Base-by-base conservation (phyloP, 2,888 invertebrate genomes). In the Ceramica pisi region DNA sequence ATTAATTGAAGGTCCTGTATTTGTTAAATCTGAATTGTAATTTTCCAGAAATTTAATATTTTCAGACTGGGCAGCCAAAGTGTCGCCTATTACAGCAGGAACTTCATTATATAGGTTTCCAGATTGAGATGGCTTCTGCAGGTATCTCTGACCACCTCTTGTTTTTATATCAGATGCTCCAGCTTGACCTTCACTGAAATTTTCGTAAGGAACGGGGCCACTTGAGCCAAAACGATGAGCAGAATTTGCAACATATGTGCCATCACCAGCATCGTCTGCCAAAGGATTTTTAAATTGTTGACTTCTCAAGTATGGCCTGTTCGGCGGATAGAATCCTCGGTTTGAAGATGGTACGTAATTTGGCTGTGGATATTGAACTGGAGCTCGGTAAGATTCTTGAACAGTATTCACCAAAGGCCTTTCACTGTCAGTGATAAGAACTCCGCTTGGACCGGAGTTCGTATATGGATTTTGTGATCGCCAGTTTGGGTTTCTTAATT, bases 401-500 rank as follows among this genome's bases (percentile, higher is more conserved):
- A 62, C 60, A 38, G 55, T 56, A 8, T 51, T 35, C 3, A 72
- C 35, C 16, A 61, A 12, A 31, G 69, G 66, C 3, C 9, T 65
- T 59, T 74, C 51, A 35, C 50, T 14, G 8, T 46, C 53, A 44
- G 59, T 3, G 35, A 59, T 19, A 21, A 10, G 9, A 1, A n/a
- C 65, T 23, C 14, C 14, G 6, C 31, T 69, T 23, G 68, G 21
- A 35, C 2, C 44, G 4, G 64, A 16, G 23, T 51, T 69, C 2
- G 2, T 2, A 50, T 62, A 75, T 44, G 35, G 61, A 63, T 61
- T 78, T n/a, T 67, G 71, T 26, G 56, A 6, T 21, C 26, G 57
- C 80, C 76, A 60, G 35, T 72, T 70, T 48, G 69, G 55, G 35
- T 67, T 75, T n/a, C 9, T 60, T 38, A 51, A 60, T 57, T 60